A percentile compares a stretch with the other conserved stretches of the same genome.
phyloP scores from a whole-genome alignment of 2,888 invertebrate genomes.

The Apamea anceps region DNA sequence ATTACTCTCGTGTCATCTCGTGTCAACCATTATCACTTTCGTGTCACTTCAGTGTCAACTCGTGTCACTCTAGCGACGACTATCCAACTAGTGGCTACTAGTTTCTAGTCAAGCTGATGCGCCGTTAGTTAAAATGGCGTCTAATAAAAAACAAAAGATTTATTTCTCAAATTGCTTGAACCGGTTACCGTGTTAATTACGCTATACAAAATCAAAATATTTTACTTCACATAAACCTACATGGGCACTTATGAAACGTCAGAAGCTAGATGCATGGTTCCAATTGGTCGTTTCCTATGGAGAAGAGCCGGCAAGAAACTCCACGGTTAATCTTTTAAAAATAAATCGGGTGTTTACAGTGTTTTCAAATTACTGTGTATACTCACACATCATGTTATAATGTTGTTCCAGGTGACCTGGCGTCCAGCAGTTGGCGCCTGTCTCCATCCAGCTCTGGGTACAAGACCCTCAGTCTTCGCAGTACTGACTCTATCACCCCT shows the following conservation, averaged over 20 bases:
- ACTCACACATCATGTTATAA: neutral
- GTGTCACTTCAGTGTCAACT: neutral
- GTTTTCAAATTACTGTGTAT: too few relatives aligned
- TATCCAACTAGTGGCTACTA: too few relatives aligned
- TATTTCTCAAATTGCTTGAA: neutral
- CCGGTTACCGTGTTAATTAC: neutral
- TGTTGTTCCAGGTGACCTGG: slow-evolving; percentile 82
- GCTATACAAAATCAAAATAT: neutral
- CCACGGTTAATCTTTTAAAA: too few relatives aligned
- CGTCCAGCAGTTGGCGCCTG: slow-evolving; percentile 91
- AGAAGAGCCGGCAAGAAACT: too few relatives aligned
- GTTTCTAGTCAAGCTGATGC: neutral
- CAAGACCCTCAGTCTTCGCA: slow-evolving; percentile 93
- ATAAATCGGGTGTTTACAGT: too few relatives aligned
- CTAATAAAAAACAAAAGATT: too few relatives aligned
- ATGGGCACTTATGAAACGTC: too few relatives aligned
- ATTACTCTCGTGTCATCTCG: neutral
- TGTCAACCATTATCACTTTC: neutral
- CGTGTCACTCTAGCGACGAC: too few relatives aligned
- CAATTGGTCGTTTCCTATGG: too few relatives aligned
- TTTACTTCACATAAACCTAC: too few relatives aligned
- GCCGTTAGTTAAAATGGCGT: neutral
- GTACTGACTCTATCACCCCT: slow-evolving; percentile 94
- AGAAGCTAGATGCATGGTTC: too few relatives aligned
- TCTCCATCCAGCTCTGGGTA: slow-evolving; percentile 95